Conservation (phyloP, 2,797 vertebrate genomes). For the Alca torda region DNA sequence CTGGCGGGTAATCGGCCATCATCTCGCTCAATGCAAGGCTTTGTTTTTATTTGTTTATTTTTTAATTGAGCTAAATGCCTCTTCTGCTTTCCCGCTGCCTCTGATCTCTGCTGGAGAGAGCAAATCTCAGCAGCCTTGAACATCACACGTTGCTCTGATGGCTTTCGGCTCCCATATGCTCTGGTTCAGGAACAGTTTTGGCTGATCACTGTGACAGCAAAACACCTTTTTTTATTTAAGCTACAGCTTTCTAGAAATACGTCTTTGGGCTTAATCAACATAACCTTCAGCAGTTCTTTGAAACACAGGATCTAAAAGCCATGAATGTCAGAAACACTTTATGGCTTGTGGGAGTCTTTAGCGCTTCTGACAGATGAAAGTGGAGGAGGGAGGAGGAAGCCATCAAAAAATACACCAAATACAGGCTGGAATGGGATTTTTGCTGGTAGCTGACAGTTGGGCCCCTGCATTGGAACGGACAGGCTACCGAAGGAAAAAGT, state of each 20-base stretch:
- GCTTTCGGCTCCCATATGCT: conserved; percentile 30
- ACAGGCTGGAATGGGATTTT: background rate
- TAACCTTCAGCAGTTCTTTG: conserved; percentile 58
- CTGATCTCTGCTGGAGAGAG: conserved; percentile 29
- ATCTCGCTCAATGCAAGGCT: background rate
- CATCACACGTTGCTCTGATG: background rate
- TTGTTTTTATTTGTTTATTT: conserved; percentile 39
- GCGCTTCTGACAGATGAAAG: conserved; percentile 51
- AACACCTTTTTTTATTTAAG: conserved; percentile 31
- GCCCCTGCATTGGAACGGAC: background rate
- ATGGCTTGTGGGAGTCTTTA: conserved; percentile 36
- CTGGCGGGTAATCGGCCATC: background rate
- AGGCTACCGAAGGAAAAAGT: background rate
- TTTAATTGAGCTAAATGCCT: conserved; percentile 29
- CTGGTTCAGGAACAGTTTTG: conserved; percentile 7
- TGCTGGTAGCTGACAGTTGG: background rate
- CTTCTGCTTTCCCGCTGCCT: background rate
- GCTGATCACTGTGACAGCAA: conserved; percentile 35
- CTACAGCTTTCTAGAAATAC: conserved; percentile 46
- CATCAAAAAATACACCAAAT: background rate
- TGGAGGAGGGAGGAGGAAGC: background rate
- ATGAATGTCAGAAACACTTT: conserved; percentile 64
- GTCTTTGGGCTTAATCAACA: conserved; percentile 58
- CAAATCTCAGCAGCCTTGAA: conserved; percentile 22
- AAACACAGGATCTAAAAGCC: conserved; percentile 57